Evolutionary conservation across 2,888 invertebrate species (phyloP), one percentile per base, ranked within the genome.

Genomic region (Plagiodera versicolora): DNA sequence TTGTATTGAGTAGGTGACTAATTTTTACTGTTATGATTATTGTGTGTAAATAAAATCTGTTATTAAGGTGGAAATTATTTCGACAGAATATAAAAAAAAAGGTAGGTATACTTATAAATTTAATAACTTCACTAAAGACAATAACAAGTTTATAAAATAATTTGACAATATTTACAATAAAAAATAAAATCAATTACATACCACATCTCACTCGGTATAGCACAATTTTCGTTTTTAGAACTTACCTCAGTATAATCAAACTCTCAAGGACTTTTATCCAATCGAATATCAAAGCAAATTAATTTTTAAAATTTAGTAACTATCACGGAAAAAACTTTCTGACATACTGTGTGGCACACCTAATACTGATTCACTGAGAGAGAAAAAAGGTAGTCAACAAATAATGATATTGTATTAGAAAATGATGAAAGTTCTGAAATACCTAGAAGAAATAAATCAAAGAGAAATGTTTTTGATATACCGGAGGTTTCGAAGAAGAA

Each of bases 71-170:
- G 10, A 32, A 32, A 32, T 10, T 10, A 11, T 32, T 11, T 32
- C 32, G 32, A 32, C 3, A 32, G 6, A 10, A 32, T 32, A 24
- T 24, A 24, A 24, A 24, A 24, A 24, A 24, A 5, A 16, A 6
- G 8, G 28, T 8, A 11, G 1, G 4, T 16, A 11, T 30, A 24
- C 47, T 55, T 55, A 55, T n/a, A 55, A 50, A 50, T 50, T 32
- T 10, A 32, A 55, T 55, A 58, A 65, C 54, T 60, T 50, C 47
- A 39, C 30, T 60, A 48, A 61, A 58, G 60, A 56, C 30, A 53
- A 60, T 64, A 66, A 66, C 64, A 66, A 66, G 47, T 52, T 62
- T 64, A 58, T 32, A 66, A 66, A 66, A 66, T 60, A 64, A 64
- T 55, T 59, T 64, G 62, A 66, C 58, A 60, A 51, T 65, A 66